Base-by-base conservation (phyloP, 2,113 vertebrate genomes). In the Mus pahari region DNA sequence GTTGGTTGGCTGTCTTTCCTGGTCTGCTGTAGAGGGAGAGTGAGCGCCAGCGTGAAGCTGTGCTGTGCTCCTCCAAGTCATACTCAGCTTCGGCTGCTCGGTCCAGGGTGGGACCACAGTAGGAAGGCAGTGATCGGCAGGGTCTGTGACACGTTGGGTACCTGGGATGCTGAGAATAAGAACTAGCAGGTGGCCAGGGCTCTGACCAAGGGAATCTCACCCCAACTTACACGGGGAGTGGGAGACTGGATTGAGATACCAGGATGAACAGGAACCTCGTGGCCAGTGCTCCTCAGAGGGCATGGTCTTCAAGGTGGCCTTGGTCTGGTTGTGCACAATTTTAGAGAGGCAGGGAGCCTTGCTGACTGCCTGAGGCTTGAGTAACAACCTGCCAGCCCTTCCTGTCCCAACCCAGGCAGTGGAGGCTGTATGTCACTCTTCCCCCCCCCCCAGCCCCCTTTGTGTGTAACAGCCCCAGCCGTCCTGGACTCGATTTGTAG, bases 131-230 rank as follows among this genome's bases (percentile, higher is more conserved):
- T 10, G 55, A 11, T 36, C 0, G 1, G 0, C 22, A 86, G 24
- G 17, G 45, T 24, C 11, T 60, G 39, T 0, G 7, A 8, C 3
- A 2, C 2, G 0, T 10, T 3, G 14, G 14, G 26, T 26, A 17
- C 26, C 31, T 12, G 8, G 42, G 33, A 24, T 39, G 48, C 60
- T 33, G 33, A 1, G 1, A 78, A 48, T 1, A 14, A 70, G 70
- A 64, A 22, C 11, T 39, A 22, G 3, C 31, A 36, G 58, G 33
- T 60, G 45, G 3, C n/a, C 14, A 4, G 48, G 48, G 60, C 36
- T 7, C 3, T 70, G 60, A 19, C n/a, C 64, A 6, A 31, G 24
- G 68, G 36, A 5, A 48, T 48, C 79, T 3, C 39, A 66, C 48
- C 31, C 42, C 42, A 10, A 13, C 16, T 7, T 16, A 13, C 4